Evolutionary conservation across 2,888 invertebrate genomes (phyloP), one percentile per base, ranked within the genome.

Genomic region (Chouioia cunea): DNA sequence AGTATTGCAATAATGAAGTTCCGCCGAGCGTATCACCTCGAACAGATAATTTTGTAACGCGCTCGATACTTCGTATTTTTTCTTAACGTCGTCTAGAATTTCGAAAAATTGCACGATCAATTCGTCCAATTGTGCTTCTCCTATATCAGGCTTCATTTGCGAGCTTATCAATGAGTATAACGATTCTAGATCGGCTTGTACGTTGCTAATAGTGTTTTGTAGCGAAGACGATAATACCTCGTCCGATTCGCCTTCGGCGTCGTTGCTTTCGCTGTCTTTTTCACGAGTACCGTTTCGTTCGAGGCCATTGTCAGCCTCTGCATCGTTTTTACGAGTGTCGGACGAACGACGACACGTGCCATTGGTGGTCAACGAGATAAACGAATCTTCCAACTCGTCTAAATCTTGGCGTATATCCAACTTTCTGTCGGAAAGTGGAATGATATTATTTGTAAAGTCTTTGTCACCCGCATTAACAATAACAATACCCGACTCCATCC

Each of bases 401-500:
- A 53, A 66, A 22, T 65, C 75, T 76, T 54, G 67, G 62, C 43
- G 74, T 77, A 15, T 59, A 12, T 56, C 23, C 20, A 54, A 23
- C 56, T 18, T 36, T 47, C 18, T 71, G 2, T 65, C 23, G 12
- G 22, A 22, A 50, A 48, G 44, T 12, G 48, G 20, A 36, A 50
- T 63, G n/a, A 50, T 52, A 52, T 64, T 50, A 54, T 65, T 65
- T 8, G 52, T 65, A 16, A 44, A 62, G 44, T 62, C 60, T 47
- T 36, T 64, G 22, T 62, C 56, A 23, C 80, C 80, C 3, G 80
- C 74, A 77, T 84, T 82, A 2, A 86, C 85, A 4, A 86, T 75
- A 8, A 85, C 83, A 18, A 86, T 86, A 6, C 86, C 86, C 0
- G 83, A 82, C 52, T 81, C 75, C 14, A 82, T 74, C 76, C 82